phyloP scores from a whole-genome alignment of 2,113 vertebrate species.

The Pipa parva region DNA sequence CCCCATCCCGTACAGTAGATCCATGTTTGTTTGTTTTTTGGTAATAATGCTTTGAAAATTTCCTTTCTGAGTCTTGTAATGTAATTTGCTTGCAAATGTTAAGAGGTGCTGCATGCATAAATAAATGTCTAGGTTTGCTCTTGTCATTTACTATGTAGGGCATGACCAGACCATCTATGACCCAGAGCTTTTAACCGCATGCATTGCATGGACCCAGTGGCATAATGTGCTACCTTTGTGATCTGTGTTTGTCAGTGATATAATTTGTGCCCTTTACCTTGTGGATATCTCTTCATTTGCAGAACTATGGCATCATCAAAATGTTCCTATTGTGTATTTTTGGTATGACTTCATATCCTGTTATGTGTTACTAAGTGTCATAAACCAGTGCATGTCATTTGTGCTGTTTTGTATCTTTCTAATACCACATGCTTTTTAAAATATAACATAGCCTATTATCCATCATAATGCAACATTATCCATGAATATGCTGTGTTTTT shows the following conservation, averaged over 20 bases:
- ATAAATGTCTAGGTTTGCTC: not conserved
- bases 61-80: no score
- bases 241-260: not conserved
- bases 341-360: slow-evolving; percentile 1
- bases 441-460: not conserved
- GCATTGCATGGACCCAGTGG: not conserved
- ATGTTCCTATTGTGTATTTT: slow-evolving; percentile 3
- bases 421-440: not conserved
- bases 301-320: slow-evolving; percentile 1
- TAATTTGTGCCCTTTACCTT: not conserved
- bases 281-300: slow-evolving; percentile 5
- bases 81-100: not conserved
- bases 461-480: not conserved
- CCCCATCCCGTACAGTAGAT: no score
- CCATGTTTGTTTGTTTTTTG: not conserved
- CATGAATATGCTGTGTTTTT: not conserved
- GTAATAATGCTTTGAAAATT: no score
- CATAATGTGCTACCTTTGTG: not conserved
- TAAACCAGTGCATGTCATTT: not conserved
- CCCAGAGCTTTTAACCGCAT: slow-evolving; percentile 2
- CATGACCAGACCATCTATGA: not conserved
- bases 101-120: slow-evolving; percentile 7
- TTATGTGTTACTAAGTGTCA: slow-evolving; percentile 5
- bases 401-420: not conserved
- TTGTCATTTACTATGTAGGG: not conserved